Base-by-base conservation (phyloP, 53 echinoderm and acorn worm species). In the Echinometra lucunter region DNA sequence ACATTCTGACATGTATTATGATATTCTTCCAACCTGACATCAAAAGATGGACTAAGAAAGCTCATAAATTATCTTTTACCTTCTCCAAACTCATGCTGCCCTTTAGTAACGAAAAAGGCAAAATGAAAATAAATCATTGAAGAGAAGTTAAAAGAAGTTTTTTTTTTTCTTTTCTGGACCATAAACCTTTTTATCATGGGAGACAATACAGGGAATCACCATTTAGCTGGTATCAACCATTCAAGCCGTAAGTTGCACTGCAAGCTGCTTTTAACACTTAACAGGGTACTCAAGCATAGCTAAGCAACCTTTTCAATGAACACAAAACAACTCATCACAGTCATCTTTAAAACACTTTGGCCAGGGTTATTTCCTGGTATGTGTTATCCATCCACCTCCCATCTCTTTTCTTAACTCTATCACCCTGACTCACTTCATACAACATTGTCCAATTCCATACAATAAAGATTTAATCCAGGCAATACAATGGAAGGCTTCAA, bases 291-390 rank as follows among this genome's bases (percentile, higher is more conserved):
- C 78, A 78, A 42, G 78, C 78, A 38, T 38, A 78, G 21, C 78
- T 42, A 21, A 78, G 42, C 21, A 40, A 42, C 21, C 42, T 78
- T 35, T 72, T 34, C 72, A 72, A 72, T 34, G 13, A 72, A 78
- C 78, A 42, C 78, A 78, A 78, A 75, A 78, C 40, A 78, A 18
- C 19, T 74, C n/a, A n/a, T n/a, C n/a, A n/a, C n/a, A 74, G 19
- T 78, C 21, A 78, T 78, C 78, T 19, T 21, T 42, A 55, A 5
- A n/a, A 88, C 55, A 16, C 25, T 49, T 4, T 13, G 30, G 88
- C 30, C 88, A 45, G 21, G 45, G 83, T 56, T 88, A 88, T 88
- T 88, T 88, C 88, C 88, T 88, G 11, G 88, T 88, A 49, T 28
- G n/a, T n/a, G n/a, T 78, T 42, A 6, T 78, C 10, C 67, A 4